Evolutionary conservation across 2,888 invertebrate genomes (phyloP), one percentile per base, ranked within the genome.

Genomic region (Ormyrus thymus): DNA sequence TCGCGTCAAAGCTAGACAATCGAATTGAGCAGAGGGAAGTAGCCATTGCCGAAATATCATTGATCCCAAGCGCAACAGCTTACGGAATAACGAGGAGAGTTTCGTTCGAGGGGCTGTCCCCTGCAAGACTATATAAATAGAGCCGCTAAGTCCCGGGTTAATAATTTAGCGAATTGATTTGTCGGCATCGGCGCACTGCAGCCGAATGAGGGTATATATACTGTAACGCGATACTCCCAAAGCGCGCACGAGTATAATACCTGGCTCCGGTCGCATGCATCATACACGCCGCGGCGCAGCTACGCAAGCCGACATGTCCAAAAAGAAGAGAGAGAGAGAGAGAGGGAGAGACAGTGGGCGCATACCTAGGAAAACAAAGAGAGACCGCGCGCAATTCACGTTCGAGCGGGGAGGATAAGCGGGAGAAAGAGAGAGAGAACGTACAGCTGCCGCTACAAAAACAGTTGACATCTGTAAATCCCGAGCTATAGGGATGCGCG

Each of bases 401-500:
- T 72, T 45, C 43, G 59, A 7, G 48, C 13, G 59, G 51, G 58
- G 66, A 51, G 62, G 61, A 61, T 69, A 46, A 59, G 48, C 50
- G 55, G 13, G 53, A 53, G 45, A 58, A n/a, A 59, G 55, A 65
- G 77, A 59, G 46, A 59, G 61, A 51, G 69, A 6, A 58, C 7
- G 29, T 82, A 84, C 87, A 86, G 87, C 86, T 86, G 87, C 84
- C 84, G 82, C 84, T 85, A 85, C 85, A 86, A 87, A 86, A 87
- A 86, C 87, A 86, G 85, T 86, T 86, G 86, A 86, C 87, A 87
- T 87, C 86, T 86, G 87, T 87, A 86, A 86, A 86, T 86, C 86
- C 83, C 71, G 71, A 58, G 66, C 70, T 58, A 62, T 71, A 76
- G 78, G 80, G 72, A 81, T 81, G 78, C 81, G 80, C 81, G 79